These are phyloP conservation scores for Lasioglossum calceatum DNA, from an alignment of 2,888 invertebrate genomes.

Conservation along the genomic window DNA sequence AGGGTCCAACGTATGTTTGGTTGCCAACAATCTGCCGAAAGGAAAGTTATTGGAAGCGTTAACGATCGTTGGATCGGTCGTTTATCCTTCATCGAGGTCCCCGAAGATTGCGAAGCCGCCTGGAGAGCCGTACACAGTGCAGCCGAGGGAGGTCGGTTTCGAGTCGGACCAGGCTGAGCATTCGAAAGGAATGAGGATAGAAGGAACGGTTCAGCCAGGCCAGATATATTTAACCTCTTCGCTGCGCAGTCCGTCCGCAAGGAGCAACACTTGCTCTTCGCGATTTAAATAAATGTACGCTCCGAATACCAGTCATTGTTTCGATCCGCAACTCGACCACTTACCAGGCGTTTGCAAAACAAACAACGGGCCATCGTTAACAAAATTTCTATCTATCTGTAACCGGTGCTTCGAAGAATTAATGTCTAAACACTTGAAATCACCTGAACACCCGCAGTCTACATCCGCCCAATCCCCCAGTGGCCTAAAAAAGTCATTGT, in stretches of 20 bases:
- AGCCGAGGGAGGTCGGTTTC: slow-evolving; percentile 45
- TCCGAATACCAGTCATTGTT: slow-evolving; percentile 78
- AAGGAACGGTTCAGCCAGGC: slow-evolving; percentile 69
- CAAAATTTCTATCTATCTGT: neutral
- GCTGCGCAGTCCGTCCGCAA: slow-evolving; percentile 70
- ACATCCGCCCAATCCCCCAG: neutral
- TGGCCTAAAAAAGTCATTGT: neutral
- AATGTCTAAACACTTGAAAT: neutral
- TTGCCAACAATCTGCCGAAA: slow-evolving; percentile 34
- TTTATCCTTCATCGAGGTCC: slow-evolving; percentile 45
- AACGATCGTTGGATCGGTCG: slow-evolving; percentile 15
- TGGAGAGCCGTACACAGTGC: neutral
- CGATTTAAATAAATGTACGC: slow-evolving; percentile 81
- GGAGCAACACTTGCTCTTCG: slow-evolving; percentile 75
- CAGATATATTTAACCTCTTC: slow-evolving; percentile 77
- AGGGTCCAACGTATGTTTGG: slow-evolving; percentile 7
- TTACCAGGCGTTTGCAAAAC: slow-evolving; percentile 46
- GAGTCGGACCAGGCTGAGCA: slow-evolving; percentile 51
- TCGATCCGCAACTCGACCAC: slow-evolving; percentile 46
- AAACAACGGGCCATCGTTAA: slow-evolving; percentile 1
- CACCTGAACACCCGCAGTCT: neutral
- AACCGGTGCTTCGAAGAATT: neutral
- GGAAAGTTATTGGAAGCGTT: slow-evolving; percentile 31
- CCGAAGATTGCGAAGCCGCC: slow-evolving; percentile 30
- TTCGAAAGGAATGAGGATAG: slow-evolving; percentile 73